Evolutionary conservation across 2,888 invertebrate species (phyloP), one percentile per base, ranked within the genome.

Genomic region (Chrysolina haemoptera): DNA sequence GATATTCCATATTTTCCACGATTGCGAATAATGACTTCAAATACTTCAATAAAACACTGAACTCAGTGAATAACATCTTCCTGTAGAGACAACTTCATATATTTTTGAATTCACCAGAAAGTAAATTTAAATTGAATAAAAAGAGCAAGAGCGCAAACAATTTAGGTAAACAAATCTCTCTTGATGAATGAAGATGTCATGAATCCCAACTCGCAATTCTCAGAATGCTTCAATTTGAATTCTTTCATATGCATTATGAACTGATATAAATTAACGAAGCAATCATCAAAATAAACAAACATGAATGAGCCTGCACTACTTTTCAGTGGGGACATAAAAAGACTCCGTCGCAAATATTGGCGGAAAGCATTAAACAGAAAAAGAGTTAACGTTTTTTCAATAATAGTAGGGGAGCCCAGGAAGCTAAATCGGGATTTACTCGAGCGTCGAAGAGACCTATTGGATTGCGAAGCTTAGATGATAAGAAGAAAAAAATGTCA

Each of bases 241-340:
- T 18, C 20, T 20, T 11, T 22, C 53, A 18, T 5, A 20, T 53
- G 18, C 20, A 11, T 11, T 20, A 53, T 22, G n/a, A 22, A 35
- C 59, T 35, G 35, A 59, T 22, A 59, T n/a, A n/a, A 35, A 59
- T 14, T 59, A 59, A 59, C 59, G 1, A 59, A 59, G 35, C 35
- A 59, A 59, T 59, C 35, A 59, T 2, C 59, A n/a, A 59, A 59
- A 59, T 35, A 16, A 59, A 59, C n/a, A 27, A 35, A 59, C 35
- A 11, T 59, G 59, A 8, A 27, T 27, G 14, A n/a, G 3, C 10
- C 59, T n/a, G 59, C n/a, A 59, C 8, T 35, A 35, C 16, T 59
- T 59, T 27, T 5, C n/a, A 59, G 35, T 27, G 12, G n/a, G n/a
- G 35, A 59, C 9, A 59, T 27, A 55, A 22, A 55, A 59, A n/a